Evolutionary conservation across 2,797 vertebrate species (phyloP).

Genomic region (Hyperoplus immaculatus): DNA sequence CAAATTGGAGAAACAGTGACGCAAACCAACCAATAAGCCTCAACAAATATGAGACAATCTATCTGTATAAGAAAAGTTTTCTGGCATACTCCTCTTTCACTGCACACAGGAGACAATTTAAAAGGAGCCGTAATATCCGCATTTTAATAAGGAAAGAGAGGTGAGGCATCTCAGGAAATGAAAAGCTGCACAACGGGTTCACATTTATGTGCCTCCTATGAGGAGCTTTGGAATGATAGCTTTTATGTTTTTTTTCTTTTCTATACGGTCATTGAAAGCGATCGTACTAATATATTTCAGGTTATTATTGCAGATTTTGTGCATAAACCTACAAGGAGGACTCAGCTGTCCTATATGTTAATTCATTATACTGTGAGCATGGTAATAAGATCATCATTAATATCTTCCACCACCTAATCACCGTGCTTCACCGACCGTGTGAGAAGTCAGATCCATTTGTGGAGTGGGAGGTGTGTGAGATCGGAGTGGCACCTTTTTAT

Average conservation of each 20-base stretch:
- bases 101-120: conserved; percentile 22
- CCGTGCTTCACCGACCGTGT: neutral
- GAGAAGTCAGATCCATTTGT: conserved; percentile 11
- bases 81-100: neutral
- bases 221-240: conserved; percentile 28
- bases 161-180: conserved; percentile 55
- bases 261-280: neutral
- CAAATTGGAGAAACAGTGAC: conserved; percentile 8
- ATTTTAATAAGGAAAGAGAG: conserved; percentile 45
- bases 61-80: neutral
- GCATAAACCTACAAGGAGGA: conserved; percentile 20
- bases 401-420: neutral
- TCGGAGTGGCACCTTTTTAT: conserved; percentile 15
- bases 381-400: conserved; percentile 11
- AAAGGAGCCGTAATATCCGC: conserved; percentile 27
- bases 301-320: neutral
- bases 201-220: conserved; percentile 35
- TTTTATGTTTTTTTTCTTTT: conserved; percentile 14
- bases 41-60: conserved; percentile 10
- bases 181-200: conserved; percentile 17
- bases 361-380: conserved; percentile 9
- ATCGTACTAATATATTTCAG: neutral
- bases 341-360: neutral
- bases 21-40: neutral
- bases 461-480: conserved; percentile 3